These are phyloP conservation scores for Cossypha niveicapilla DNA, from an alignment of 2,797 vertebrate species.

Conservation along the genomic window DNA sequence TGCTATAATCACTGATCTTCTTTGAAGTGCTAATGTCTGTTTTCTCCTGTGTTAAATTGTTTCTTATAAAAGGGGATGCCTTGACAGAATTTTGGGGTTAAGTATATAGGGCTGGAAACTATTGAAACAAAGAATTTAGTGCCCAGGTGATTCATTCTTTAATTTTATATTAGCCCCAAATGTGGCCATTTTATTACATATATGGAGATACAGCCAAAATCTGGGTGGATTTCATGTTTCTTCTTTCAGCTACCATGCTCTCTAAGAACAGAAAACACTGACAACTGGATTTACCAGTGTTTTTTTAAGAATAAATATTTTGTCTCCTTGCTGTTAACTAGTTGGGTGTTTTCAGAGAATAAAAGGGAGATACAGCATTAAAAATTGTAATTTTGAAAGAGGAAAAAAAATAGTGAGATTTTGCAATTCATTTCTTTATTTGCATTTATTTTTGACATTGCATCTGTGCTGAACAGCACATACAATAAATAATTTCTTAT, in stretches of 20 bases:
- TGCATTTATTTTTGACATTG: background rate
- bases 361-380: background rate
- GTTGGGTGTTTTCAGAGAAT: background rate
- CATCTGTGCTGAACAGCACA: background rate
- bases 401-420: background rate
- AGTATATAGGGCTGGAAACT: background rate
- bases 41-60: background rate
- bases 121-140: background rate
- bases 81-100: background rate
- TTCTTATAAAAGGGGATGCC: background rate
- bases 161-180: background rate
- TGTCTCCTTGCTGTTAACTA: background rate
- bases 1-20: conserved; percentile 22
- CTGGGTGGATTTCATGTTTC: background rate
- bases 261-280: background rate
- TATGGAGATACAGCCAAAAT: background rate
- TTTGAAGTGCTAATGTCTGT: background rate
- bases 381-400: background rate
- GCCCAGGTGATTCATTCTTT: background rate
- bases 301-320: background rate
- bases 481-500: background rate
- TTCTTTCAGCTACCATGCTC: background rate
- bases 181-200: background rate
- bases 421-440: background rate
- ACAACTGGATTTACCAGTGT: background rate